Conservation (phyloP, 2,888 invertebrate species). For the Dicyrtoma fusca region DNA sequence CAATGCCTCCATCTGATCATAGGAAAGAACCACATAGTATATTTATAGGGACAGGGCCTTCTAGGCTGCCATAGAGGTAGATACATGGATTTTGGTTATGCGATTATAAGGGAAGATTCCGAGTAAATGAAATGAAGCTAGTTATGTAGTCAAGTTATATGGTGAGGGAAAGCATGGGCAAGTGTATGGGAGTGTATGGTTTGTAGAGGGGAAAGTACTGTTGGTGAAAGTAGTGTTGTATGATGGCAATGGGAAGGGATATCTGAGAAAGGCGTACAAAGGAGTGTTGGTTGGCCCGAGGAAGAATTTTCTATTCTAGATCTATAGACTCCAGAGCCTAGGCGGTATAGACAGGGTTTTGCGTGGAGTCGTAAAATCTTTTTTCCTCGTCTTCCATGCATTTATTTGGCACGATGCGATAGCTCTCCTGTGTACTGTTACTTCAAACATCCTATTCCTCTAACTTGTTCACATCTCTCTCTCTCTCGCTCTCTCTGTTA, state of each 20-base stretch:
- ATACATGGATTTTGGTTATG: no score
- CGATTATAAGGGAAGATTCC: no score
- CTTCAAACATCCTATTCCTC: constrained; percentile 3
- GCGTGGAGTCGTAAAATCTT: constrained; percentile 37
- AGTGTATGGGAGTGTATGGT: not conserved
- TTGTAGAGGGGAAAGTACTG: no score
- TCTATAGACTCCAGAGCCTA: not conserved
- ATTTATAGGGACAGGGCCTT: no score
- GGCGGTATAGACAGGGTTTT: constrained; percentile 10
- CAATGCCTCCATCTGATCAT: no score
- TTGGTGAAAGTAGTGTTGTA: no score
- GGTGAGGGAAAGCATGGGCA: not conserved
- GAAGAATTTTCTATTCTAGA: constrained; percentile 22
- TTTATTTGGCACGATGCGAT: constrained; percentile 36
- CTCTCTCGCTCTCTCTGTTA: not conserved
- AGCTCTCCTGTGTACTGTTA: constrained; percentile 36
- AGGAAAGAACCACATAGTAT: no score
- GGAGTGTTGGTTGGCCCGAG: constrained; percentile 9
- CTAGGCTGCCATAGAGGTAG: no score
- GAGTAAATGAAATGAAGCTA: no score
- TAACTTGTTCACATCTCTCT: not conserved
- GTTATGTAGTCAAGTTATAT: no score
- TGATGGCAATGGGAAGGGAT: not conserved
- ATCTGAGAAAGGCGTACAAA: not conserved
- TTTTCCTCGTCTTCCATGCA: constrained; percentile 32